Conservation (phyloP, 2,888 invertebrate genomes). For the Drosophila macrospina region DNA sequence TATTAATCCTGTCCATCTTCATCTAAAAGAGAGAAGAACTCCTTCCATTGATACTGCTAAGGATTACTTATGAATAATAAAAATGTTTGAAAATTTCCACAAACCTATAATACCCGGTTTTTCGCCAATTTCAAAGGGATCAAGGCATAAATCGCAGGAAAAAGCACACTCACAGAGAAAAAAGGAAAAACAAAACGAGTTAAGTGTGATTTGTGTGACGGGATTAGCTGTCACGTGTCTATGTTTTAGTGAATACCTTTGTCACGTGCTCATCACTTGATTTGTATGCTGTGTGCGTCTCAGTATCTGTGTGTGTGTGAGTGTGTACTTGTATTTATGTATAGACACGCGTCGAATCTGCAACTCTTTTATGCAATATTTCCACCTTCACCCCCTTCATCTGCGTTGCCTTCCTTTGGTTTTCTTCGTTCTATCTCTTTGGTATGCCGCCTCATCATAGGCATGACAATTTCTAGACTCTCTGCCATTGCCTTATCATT, state of each 20-base stretch:
- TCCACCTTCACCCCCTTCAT: background rate
- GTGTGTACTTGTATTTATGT: conserved; percentile 6
- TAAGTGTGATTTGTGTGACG: conserved; percentile 62
- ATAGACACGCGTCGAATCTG: conserved; percentile 20
- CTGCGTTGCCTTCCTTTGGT: background rate
- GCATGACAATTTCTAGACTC: conserved; percentile 67
- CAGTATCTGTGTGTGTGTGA: background rate
- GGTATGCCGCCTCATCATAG: conserved; percentile 51
- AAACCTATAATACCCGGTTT: background rate
- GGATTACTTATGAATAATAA: no score
- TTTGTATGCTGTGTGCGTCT: conserved; percentile 30
- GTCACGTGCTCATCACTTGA: conserved; percentile 56
- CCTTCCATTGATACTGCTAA: background rate
- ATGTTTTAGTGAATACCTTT: conserved; percentile 39
- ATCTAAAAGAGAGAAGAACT: no score
- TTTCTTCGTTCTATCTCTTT: conserved; percentile 20
- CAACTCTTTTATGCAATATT: conserved; percentile 30
- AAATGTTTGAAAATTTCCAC: no score
- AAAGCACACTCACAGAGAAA: background rate
- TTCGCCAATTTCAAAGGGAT: background rate
- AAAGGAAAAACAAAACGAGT: conserved; percentile 28
- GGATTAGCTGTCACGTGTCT: conserved; percentile 62
- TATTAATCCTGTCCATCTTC: no score
- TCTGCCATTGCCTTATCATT: conserved; percentile 70
- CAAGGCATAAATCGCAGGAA: background rate